These are phyloP conservation scores for Napeogenes inachia DNA, from an alignment of 2,888 invertebrate species.

Conservation along the genomic window DNA sequence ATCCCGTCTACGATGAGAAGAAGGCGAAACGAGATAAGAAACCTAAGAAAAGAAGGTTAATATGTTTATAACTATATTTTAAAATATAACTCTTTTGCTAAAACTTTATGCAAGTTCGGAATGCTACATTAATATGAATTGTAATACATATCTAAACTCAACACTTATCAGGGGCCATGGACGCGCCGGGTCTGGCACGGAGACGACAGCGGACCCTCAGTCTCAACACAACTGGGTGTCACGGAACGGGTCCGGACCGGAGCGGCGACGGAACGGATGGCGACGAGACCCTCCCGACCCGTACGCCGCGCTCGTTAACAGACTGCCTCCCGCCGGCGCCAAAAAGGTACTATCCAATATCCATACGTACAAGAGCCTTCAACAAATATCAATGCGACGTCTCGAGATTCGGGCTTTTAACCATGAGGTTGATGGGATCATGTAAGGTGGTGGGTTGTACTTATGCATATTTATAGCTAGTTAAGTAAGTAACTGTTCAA, in stretches of 20 bases:
- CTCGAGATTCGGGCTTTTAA: no score
- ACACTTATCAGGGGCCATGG: constrained; percentile 55
- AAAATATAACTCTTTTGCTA: not conserved
- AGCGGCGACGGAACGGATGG: constrained; percentile 31
- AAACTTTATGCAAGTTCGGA: not conserved
- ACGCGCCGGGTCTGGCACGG: constrained; percentile 55
- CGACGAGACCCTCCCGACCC: constrained; percentile 51
- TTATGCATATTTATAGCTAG: no score
- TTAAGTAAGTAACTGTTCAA: no score
- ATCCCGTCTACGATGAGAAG: constrained; percentile 61
- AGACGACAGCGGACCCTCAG: constrained; percentile 43
- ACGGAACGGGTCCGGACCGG: constrained; percentile 27
- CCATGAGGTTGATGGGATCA: no score
- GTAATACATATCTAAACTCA: not conserved
- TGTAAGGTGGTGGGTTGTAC: no score
- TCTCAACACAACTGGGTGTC: constrained; percentile 28
- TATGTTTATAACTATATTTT: constrained; percentile 1
- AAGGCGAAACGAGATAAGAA: constrained; percentile 71
- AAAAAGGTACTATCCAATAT: constrained; percentile 53
- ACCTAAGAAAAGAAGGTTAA: constrained; percentile 67
- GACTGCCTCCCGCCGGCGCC: constrained; percentile 62
- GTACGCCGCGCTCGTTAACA: constrained; percentile 64
- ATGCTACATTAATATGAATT: not conserved
- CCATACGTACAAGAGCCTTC: no score
- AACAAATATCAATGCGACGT: no score